Conservation (phyloP, 2,888 invertebrate species). For the Chymomyza procnemis region DNA sequence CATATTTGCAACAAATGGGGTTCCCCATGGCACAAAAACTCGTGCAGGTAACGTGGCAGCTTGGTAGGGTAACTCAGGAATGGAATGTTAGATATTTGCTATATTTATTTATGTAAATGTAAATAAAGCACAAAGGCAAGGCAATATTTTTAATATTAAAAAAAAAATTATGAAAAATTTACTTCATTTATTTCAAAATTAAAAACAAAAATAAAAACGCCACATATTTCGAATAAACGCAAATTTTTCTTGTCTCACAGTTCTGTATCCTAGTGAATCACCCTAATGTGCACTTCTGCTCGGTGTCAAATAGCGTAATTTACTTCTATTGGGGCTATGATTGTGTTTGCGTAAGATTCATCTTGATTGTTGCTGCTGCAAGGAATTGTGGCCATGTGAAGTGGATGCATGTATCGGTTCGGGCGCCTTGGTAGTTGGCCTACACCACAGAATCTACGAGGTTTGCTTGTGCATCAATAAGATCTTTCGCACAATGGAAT, state of each 20-base stretch:
- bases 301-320: background rate
- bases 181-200: too few species aligned
- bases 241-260: too few species aligned
- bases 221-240: too few species aligned
- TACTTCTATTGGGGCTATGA: background rate
- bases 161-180: too few species aligned
- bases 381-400: background rate
- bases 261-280: background rate
- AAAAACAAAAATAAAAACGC: too few species aligned
- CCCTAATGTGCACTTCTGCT: background rate
- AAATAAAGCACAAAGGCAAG: too few species aligned
- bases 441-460: background rate
- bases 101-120: too few species aligned
- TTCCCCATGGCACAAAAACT: background rate
- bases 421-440: background rate
- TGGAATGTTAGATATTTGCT: too few species aligned
- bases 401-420: background rate
- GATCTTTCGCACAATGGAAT: background rate
- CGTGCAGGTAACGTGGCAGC: background rate
- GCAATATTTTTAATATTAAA: too few species aligned
- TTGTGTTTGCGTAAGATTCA: background rate
- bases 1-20: slow-evolving; percentile 10
- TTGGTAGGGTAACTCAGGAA: background rate
- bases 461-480: background rate
- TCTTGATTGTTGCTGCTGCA: background rate